phyloP scores from a whole-genome alignment of 2,113 vertebrate species.

The Meriones unguiculatus region DNA sequence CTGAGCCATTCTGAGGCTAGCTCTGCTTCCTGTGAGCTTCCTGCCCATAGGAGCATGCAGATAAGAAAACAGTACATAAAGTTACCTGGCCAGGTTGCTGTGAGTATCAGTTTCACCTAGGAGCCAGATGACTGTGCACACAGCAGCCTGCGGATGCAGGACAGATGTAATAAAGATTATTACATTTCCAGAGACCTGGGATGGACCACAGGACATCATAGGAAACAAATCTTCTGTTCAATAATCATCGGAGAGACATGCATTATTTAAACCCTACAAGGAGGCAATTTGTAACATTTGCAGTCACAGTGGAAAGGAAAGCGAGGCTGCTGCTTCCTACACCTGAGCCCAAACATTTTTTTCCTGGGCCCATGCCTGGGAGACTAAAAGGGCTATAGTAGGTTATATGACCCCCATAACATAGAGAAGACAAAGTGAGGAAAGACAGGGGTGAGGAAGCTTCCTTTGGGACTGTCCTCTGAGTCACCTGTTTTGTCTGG shows the following conservation, averaged over 20 bases:
- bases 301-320: slow-evolving; percentile 8
- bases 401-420: background rate
- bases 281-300: slow-evolving; percentile 48
- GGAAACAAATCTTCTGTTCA: background rate
- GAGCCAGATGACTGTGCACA: background rate
- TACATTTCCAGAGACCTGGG: background rate
- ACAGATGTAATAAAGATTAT: background rate
- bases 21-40: background rate
- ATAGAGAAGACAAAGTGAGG: background rate
- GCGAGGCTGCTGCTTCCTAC: background rate
- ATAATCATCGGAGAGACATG: slow-evolving; percentile 29
- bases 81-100: no score
- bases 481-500: background rate
- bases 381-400: background rate
- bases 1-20: background rate
- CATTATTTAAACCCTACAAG: slow-evolving; percentile 56
- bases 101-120: background rate
- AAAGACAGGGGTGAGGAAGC: background rate
- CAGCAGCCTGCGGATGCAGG: background rate
- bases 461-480: background rate
- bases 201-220: background rate
- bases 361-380: background rate
- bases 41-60: accelerated
- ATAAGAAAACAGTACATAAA: background rate
- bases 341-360: background rate